Evolutionary conservation across 2,888 invertebrate genomes (phyloP).

Genomic region (Patella ulyssiponensis): DNA sequence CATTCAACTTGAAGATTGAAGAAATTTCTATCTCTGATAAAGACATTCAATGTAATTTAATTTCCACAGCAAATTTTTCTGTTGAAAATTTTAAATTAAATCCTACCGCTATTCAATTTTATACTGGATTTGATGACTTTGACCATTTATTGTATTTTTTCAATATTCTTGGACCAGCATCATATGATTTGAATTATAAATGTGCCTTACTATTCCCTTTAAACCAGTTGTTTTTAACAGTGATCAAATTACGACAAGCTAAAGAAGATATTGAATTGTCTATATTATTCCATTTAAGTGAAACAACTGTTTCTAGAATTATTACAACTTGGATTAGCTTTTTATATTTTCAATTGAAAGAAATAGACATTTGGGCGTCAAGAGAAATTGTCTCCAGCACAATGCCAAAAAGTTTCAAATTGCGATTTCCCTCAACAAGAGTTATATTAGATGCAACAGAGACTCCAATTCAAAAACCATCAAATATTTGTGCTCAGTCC

Average conservation of each 20-base stretch:
- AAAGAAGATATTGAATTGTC: not conserved
- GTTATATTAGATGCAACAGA: not conserved
- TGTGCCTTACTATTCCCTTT: not conserved
- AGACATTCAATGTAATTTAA: not conserved
- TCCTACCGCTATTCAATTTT: constrained; percentile 2
- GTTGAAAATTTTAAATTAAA: constrained; percentile 3
- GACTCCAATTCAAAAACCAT: constrained; percentile 20
- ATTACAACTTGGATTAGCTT: not conserved
- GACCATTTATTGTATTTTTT: constrained; percentile 14
- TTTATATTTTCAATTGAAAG: constrained; percentile 20
- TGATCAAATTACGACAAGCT: not conserved
- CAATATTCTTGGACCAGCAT: constrained; percentile 15
- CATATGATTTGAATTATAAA: constrained; percentile 16
- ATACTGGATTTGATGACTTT: constrained; percentile 14
- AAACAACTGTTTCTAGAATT: not conserved
- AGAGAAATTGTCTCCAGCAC: constrained; percentile 11
- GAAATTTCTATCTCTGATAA: not conserved
- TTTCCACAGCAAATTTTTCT: not conserved
- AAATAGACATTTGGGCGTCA: constrained; percentile 27
- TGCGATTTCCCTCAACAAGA: not conserved
- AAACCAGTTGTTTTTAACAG: not conserved
- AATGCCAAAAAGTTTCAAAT: constrained; percentile 22
- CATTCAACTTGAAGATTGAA: too few relatives aligned
- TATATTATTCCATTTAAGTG: constrained; percentile 12
- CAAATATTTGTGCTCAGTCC: not conserved